Evolutionary conservation across 2,888 invertebrate genomes (phyloP), one percentile per base, ranked within the genome.

Genomic region (Alsophila aescularia): DNA sequence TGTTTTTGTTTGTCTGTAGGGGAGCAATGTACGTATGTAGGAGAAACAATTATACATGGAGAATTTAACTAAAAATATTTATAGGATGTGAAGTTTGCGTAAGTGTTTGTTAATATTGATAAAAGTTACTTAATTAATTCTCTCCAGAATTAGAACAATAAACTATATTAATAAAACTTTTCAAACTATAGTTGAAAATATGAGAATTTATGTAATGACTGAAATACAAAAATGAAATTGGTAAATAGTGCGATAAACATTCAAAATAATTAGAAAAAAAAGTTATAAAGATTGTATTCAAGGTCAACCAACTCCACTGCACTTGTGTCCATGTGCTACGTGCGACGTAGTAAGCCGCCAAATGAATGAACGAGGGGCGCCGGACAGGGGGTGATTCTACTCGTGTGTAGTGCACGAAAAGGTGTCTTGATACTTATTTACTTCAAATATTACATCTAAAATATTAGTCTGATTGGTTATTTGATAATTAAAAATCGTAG

Each of bases 341-440:
- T 31, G 41, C 48, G 37, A 24, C 48, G 49, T 54, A 49, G 44
- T 55, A 55, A 37, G 42, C 64, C 65, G 58, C 44, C 67, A 57
- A 71, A 78, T 85, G 83, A 86, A 85, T 86, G 86, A 83, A 82
- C 77, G 73, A 73, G 79, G 82, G 77, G 70, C 69, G 48, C 64
- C 61, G 66, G 60, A 63, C 69, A 52, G 64, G 63, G 73, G 66
- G 64, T 53, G 57, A 12, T 42, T 40, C 44, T 27, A n/a, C 8
- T 40, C 18, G 24, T 34, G n/a, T 10, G n/a, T 24, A 14, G 21
- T 44, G 2, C n/a, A 10, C 5, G n/a, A 0, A 14, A 27, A 13
- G 2, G 39, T n/a, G n/a, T 57, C 21, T 65, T 65, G 65, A 53
- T 65, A 62, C 64, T 64, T 47, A 1, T 1, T 15, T 16, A 15